Conservation (phyloP, 2,888 invertebrate genomes). For the Drosophila falleni region DNA sequence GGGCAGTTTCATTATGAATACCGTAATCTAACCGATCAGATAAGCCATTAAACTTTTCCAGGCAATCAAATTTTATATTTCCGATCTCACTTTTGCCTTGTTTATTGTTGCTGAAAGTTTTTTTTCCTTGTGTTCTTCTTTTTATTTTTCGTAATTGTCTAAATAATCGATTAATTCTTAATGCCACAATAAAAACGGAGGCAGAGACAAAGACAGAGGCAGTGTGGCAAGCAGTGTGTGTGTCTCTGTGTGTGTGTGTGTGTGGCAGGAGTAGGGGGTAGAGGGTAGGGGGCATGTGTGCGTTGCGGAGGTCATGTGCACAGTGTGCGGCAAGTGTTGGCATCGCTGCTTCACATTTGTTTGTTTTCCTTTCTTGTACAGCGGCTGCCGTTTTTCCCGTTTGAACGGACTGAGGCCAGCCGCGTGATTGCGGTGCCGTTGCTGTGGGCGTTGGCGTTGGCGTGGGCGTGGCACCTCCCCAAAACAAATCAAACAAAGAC, state of each 20-base stretch:
- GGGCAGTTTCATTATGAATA: constrained; percentile 11
- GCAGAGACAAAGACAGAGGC: constrained; percentile 5
- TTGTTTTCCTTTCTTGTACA: constrained; percentile 43
- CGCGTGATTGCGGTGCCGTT: constrained; percentile 50
- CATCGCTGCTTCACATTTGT: constrained; percentile 27
- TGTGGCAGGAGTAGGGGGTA: background rate
- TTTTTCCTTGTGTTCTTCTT: constrained; percentile 31
- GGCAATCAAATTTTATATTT: constrained; percentile 62
- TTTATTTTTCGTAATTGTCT: constrained; percentile 55
- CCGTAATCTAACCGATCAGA: constrained; percentile 5
- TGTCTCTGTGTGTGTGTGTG: background rate
- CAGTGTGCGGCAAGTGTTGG: constrained; percentile 25
- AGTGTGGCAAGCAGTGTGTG: constrained; percentile 5
- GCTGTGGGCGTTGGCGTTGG: constrained; percentile 31
- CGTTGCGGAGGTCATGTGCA: constrained; percentile 66
- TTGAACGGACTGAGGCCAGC: constrained; percentile 58
- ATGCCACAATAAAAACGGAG: constrained; percentile 50
- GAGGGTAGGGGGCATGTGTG: constrained; percentile 26
- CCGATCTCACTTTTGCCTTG: constrained; percentile 50
- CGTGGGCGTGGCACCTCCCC: constrained; percentile 2
- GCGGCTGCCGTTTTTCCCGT: constrained; percentile 27
- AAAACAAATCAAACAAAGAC: constrained; percentile 5
- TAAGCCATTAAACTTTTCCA: constrained; percentile 37
- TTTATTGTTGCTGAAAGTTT: constrained; percentile 40
- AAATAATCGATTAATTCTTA: constrained; percentile 65